Conservation (phyloP, 1,140 invertebrate species). For the Atta cephalotes region DNA sequence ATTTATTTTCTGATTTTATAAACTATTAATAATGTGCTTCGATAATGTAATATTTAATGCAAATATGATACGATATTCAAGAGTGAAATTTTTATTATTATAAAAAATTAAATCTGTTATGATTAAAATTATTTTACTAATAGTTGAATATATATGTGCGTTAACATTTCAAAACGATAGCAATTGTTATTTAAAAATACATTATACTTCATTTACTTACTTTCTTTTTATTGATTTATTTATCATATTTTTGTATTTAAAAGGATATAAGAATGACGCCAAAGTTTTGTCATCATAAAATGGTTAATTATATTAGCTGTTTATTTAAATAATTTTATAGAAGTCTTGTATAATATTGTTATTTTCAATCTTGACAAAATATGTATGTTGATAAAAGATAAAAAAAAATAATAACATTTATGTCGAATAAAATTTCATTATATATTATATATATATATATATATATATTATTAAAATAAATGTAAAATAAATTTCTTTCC, state of each 20-base stretch:
- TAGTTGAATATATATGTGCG: background rate
- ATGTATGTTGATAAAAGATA: background rate
- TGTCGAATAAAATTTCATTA: constrained; percentile 15
- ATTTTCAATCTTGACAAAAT: constrained; percentile 1
- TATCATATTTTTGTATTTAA: background rate
- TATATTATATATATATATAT: too few relatives aligned
- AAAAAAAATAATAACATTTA: background rate
- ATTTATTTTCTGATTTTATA: background rate
- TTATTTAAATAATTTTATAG: constrained; percentile 28
- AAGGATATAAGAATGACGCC: background rate
- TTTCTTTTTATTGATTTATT: background rate
- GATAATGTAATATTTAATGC: background rate
- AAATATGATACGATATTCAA: background rate
- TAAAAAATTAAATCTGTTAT: background rate
- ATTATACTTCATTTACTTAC: background rate
- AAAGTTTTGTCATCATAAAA: constrained; percentile 7
- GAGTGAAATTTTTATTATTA: background rate
- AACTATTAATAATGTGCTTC: background rate
- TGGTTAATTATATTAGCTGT: constrained; percentile 4
- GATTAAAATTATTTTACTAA: constrained; percentile 3
- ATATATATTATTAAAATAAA: constrained; percentile 32
- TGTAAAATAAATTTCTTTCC: constrained; percentile 23
- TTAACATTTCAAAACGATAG: background rate
- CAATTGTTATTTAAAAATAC: background rate
- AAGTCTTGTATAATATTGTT: constrained; percentile 12